Evolutionary conservation across 2,888 invertebrate genomes (phyloP).

Genomic region (Tribolium freemani): DNA sequence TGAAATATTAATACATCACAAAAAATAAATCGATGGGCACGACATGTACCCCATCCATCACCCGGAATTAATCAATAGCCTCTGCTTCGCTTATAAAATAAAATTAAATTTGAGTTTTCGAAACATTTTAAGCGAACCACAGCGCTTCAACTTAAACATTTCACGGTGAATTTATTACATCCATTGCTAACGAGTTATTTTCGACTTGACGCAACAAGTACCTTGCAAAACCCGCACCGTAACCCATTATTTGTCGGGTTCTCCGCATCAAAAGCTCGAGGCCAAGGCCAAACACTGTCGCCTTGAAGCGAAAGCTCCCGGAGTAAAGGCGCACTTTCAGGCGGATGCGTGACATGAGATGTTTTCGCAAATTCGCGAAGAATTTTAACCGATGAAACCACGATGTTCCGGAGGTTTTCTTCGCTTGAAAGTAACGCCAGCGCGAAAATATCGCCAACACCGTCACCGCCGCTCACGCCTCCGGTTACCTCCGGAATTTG

Average conservation of each 20-base stretch:
- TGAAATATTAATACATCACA: too few relatives aligned
- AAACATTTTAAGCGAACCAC: too few relatives aligned
- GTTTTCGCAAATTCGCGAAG: not conserved
- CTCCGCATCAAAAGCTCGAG: slow-evolving; percentile 19
- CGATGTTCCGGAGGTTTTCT: slow-evolving; percentile 59
- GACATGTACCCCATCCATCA: too few relatives aligned
- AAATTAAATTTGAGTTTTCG: too few relatives aligned
- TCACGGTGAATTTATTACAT: not conserved
- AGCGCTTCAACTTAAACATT: not conserved
- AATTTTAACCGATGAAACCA: slow-evolving; percentile 1
- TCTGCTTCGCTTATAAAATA: too few relatives aligned
- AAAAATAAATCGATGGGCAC: too few relatives aligned
- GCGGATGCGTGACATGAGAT: not conserved
- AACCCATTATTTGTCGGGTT: not conserved
- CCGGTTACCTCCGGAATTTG: slow-evolving; percentile 55
- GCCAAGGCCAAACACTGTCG: slow-evolving; percentile 19
- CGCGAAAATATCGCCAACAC: slow-evolving; percentile 36
- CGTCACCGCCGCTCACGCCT: slow-evolving; percentile 57
- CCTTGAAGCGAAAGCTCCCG: slow-evolving; percentile 3
- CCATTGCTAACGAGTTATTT: not conserved
- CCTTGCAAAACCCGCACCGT: not conserved
- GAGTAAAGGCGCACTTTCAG: slow-evolving; percentile 5
- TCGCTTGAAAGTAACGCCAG: slow-evolving; percentile 51
- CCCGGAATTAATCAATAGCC: too few relatives aligned
- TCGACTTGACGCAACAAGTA: not conserved